Conservation (phyloP, 2,797 vertebrate species). For the Sebastes itinus region DNA sequence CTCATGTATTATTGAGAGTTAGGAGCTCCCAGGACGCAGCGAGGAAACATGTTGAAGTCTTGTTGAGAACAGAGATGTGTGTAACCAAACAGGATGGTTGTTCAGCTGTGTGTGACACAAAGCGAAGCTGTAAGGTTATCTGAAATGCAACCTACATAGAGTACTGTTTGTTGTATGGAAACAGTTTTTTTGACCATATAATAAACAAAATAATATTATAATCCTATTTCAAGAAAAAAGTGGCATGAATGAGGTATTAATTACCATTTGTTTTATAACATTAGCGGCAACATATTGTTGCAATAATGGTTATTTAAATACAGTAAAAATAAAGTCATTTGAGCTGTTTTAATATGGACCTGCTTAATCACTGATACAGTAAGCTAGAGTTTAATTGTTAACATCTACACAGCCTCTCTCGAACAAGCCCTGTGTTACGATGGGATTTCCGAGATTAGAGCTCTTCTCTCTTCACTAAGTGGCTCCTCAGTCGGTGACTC, state of each 20-base stretch:
- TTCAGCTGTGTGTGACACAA: constrained; percentile 34
- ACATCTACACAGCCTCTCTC: not conserved
- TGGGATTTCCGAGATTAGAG: constrained; percentile 9
- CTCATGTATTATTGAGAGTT: constrained; percentile 50
- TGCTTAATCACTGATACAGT: not conserved
- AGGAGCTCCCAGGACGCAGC: constrained; percentile 8
- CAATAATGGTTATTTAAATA: not conserved
- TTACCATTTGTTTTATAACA: not conserved
- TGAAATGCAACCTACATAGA: not conserved
- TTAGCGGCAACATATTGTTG: not conserved
- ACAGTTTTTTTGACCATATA: rapidly evolving
- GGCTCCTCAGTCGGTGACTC: constrained; percentile 11
- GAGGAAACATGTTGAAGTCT: not conserved
- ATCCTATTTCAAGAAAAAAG: not conserved
- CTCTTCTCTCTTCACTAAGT: constrained; percentile 26
- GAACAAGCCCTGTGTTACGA: not conserved
- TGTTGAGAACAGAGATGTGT: constrained; percentile 6
- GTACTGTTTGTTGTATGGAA: not conserved
- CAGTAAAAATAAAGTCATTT: not conserved
- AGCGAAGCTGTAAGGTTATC: not conserved
- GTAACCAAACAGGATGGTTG: not conserved
- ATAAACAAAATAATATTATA: not conserved
- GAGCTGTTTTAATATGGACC: not conserved
- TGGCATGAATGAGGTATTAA: not conserved
- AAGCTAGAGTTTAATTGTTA: not conserved